Evolutionary conservation across 2,797 vertebrate species (phyloP), one percentile per base, ranked within the genome.

Genomic region (Chiloscyllium punctatum): DNA sequence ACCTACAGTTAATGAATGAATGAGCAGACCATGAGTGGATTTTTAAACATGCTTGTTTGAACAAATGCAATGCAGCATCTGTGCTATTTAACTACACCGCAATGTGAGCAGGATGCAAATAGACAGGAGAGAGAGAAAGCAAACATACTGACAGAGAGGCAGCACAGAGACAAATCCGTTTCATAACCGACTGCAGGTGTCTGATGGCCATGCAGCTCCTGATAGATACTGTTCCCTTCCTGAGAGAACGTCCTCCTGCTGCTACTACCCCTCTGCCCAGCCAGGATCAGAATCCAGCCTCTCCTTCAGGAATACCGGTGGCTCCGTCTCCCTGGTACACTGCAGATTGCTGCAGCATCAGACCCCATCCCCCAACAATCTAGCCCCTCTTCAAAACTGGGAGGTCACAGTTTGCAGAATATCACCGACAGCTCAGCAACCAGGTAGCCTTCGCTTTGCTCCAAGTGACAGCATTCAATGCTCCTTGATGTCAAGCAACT

Each of bases 121-220:
- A 53, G 53, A 42, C 51, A 16, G 57, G 57, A 72, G 69, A 94
- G 25, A 51, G 68, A 94, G 68, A 94, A 95, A 95, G 69, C 71
- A 77, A 96, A 98, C 98, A 48, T 98, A 99, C 98, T 95, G 97
- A 97, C 95, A 98, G 98, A 96, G 98, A 96, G 96, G 98, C 97
- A 92, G 98, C 97, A 96, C 99, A 99, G 95, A 98, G 97, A 97
- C 98, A 99, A 96, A 99, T 97, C 96, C 97, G 97, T 97, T 98
- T 98, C 98, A 99, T 98, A 97, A 98, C 97, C 97, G 96, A 97
- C 97, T 97, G 97, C 96, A 97, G 97, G 95, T 97, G 97, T 97
- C 96, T 96, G 96, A 97, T 97, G 97, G 98, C 98, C 97, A 98
- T 98, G 57, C 57, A 94, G 97, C 96, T 96, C 96, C 95, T 62